Conservation (phyloP, 2,797 vertebrate genomes). For the Gymnocypris eckloni region DNA sequence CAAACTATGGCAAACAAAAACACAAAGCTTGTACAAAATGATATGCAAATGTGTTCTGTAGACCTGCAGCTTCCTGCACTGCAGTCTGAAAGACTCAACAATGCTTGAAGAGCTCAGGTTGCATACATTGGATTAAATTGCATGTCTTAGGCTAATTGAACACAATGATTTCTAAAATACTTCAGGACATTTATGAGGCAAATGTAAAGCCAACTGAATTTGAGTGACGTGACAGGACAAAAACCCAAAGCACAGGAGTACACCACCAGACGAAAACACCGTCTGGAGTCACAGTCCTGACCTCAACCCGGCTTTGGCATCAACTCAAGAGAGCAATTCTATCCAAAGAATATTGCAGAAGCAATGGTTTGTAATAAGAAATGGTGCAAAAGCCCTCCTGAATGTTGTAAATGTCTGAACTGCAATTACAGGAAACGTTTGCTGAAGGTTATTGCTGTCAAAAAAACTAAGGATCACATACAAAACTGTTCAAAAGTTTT, state of each 20-base stretch:
- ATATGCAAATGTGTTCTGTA: conserved; percentile 9
- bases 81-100: neutral
- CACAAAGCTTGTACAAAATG: neutral
- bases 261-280: neutral
- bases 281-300: neutral
- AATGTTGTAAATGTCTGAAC: neutral
- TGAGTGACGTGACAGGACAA: too few relatives aligned
- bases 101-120: neutral
- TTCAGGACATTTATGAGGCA: neutral
- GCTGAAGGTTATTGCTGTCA: neutral
- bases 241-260: neutral
- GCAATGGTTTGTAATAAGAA: neutral
- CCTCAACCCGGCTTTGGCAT: neutral
- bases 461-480: neutral
- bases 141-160: neutral
- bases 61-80: neutral
- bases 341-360: neutral
- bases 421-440: neutral
- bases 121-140: neutral
- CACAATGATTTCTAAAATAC: neutral
- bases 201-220: neutral
- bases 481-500: too few relatives aligned
- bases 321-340: neutral
- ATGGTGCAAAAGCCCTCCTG: neutral
- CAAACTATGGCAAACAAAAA: neutral